These are phyloP conservation scores for Dione juno DNA, from an alignment of 2,888 invertebrate genomes.

Conservation along the genomic window DNA sequence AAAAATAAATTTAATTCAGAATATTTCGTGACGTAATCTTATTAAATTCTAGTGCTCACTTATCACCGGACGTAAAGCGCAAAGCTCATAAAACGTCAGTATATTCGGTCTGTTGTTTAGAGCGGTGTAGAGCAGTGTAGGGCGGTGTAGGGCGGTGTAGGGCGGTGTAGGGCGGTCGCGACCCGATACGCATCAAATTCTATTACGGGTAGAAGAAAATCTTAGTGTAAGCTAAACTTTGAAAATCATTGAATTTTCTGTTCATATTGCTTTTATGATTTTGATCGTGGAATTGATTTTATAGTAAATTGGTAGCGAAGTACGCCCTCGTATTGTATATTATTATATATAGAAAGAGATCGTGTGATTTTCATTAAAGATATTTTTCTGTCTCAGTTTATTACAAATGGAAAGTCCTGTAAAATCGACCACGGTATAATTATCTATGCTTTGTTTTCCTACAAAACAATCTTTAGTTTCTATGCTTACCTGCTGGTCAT, in stretches of 20 bases:
- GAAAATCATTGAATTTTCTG: background rate
- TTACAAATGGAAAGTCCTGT: too few relatives aligned
- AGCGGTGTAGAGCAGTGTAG: background rate
- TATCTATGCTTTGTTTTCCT: too few relatives aligned
- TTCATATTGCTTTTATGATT: slow-evolving; percentile 5
- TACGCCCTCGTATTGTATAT: background rate
- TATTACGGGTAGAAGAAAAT: slow-evolving; percentile 3
- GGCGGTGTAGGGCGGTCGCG: slow-evolving; percentile 14
- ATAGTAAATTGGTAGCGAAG: background rate
- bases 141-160: too few relatives aligned
- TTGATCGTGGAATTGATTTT: background rate
- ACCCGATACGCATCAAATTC: slow-evolving; percentile 15
- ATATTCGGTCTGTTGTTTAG: slow-evolving; percentile 23
- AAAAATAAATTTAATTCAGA: background rate
- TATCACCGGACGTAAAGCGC: background rate
- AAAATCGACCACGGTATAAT: too few relatives aligned
- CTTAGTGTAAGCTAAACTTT: slow-evolving; percentile 1
- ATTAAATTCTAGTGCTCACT: slow-evolving; percentile 4
- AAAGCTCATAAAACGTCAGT: slow-evolving; percentile 10
- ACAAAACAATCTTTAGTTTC: too few relatives aligned
- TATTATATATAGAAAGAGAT: too few relatives aligned
- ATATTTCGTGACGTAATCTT: slow-evolving; percentile 1
- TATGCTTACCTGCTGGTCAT: too few relatives aligned
- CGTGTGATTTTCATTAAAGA: too few relatives aligned
- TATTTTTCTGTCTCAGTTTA: too few relatives aligned